These are phyloP conservation scores for Saccopteryx leptura DNA, from an alignment of 2,113 vertebrate species.

Conservation along the genomic window DNA sequence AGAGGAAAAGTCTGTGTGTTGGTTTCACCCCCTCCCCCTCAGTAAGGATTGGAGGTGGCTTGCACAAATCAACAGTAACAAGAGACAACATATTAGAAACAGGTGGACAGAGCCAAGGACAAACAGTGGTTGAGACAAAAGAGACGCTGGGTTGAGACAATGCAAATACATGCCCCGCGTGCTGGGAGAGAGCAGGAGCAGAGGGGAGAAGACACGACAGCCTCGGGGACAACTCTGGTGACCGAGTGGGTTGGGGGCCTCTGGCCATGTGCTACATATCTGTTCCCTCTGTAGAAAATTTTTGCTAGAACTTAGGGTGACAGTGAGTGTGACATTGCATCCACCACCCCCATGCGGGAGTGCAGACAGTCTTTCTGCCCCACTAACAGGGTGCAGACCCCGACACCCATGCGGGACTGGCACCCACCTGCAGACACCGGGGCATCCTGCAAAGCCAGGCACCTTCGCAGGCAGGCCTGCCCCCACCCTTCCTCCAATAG, in stretches of 20 bases:
- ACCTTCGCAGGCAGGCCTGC: background rate
- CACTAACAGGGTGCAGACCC: fast-evolving
- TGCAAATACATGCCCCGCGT: background rate
- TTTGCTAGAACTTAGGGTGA: background rate
- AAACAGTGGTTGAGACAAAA: background rate
- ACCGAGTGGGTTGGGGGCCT: background rate
- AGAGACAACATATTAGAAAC: background rate
- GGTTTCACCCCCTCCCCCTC: background rate
- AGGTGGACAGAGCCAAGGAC: background rate
- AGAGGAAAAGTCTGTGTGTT: background rate
- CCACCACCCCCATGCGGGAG: background rate
- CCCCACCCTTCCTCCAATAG: background rate
- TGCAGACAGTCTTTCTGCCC: background rate
- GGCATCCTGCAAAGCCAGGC: background rate
- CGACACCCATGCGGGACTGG: background rate
- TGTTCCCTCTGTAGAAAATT: background rate
- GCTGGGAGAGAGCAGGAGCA: background rate
- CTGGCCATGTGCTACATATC: background rate
- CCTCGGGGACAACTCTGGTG: background rate
- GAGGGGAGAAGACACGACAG: too few relatives aligned
- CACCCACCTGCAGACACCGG: background rate
- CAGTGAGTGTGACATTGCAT: background rate
- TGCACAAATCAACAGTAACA: background rate
- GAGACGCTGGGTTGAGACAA: too few relatives aligned
- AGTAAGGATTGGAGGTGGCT: too few relatives aligned